Conservation (phyloP, 1,140 invertebrate species). For the Drosophila bifasciata region DNA sequence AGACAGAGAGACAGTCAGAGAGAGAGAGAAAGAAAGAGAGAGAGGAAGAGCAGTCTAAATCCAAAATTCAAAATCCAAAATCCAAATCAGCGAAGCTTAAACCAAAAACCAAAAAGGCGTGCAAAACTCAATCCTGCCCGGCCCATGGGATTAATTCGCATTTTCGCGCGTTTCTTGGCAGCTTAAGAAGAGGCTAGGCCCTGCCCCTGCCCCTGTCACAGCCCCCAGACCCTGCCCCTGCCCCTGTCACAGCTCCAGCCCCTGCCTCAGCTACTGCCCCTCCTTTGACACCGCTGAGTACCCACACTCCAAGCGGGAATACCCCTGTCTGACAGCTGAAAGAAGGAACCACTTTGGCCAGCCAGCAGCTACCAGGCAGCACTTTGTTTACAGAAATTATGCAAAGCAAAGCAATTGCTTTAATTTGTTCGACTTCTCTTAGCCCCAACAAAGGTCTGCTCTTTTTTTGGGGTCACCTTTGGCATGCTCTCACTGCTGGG, state of each 20-base stretch:
- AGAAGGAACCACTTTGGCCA: neutral
- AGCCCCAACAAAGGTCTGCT: neutral
- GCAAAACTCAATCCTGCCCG: conserved; percentile 40
- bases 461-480: conserved; percentile 46
- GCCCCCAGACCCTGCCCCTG: too few species aligned
- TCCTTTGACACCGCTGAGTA: too few species aligned
- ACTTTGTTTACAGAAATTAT: conserved; percentile 79
- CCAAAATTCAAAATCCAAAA: conserved; percentile 9
- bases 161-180: conserved; percentile 74
- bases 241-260: too few species aligned
- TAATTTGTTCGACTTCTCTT: conserved; percentile 50
- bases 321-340: conserved; percentile 2
- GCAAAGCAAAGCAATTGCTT: conserved; percentile 77
- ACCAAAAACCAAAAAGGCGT: conserved; percentile 50
- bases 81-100: conserved; percentile 71
- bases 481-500: too few species aligned
- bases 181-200: conserved; percentile 36
- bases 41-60: neutral
- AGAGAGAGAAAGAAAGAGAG: too few species aligned
- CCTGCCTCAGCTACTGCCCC: too few species aligned
- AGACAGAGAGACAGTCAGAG: too few species aligned
- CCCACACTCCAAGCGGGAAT: too few species aligned
- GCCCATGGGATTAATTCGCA: conserved; percentile 62
- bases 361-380: neutral
- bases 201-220: too few species aligned